These are phyloP conservation scores for Psittacula derbiana DNA, from an alignment of 2,797 vertebrate species.

Conservation along the genomic window DNA sequence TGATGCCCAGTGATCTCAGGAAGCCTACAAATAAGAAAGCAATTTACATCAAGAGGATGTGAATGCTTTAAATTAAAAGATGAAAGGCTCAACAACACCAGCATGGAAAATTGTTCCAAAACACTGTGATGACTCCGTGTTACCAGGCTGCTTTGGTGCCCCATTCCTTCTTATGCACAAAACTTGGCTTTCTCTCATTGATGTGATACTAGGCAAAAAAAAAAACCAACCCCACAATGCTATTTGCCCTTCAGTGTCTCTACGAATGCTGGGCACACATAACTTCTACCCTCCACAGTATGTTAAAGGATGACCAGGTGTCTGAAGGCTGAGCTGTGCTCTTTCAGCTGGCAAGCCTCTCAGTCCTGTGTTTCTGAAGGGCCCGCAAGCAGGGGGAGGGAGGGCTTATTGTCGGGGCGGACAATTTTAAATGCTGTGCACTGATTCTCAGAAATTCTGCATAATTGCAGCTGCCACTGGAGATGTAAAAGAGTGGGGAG, in stretches of 20 bases:
- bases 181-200: neutral
- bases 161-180: neutral
- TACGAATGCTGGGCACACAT: neutral
- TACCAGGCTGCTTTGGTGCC: neutral
- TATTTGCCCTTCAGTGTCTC: neutral
- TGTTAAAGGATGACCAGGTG: neutral
- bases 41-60: neutral
- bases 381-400: neutral
- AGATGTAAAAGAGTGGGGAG: neutral
- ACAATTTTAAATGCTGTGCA: neutral
- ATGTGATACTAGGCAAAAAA: neutral
- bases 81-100: neutral
- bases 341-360: neutral
- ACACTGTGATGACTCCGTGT: accelerated
- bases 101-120: neutral
- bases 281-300: neutral
- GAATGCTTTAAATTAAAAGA: neutral
- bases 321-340: neutral
- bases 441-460: neutral
- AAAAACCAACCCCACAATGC: neutral
- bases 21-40: neutral
- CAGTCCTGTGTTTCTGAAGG: neutral
- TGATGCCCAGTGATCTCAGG: neutral
- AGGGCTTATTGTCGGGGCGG: neutral
- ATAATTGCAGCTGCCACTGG: neutral